Evolutionary conservation across 2,797 vertebrate genomes (phyloP), one percentile per base, ranked within the genome.

Genomic region (Thalassophryne amazonica): DNA sequence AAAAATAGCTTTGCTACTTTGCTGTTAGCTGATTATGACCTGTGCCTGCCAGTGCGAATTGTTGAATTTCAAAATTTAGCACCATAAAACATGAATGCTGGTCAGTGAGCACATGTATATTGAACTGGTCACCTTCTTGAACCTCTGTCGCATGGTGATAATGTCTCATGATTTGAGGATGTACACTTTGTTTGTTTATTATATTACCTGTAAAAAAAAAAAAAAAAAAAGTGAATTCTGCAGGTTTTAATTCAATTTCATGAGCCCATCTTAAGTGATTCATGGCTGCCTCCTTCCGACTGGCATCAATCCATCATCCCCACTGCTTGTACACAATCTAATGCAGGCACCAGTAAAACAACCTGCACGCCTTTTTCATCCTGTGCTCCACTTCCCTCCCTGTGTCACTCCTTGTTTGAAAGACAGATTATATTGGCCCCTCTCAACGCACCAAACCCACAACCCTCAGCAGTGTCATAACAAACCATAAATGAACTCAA

Each of bases 351-450:
- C 60, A 42, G 70, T 76, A 59, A 69, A 56, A 32, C 66, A 33
- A 52, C 45, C 70, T 39, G 64, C 67, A 50, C 78, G 81, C 69
- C 67, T 70, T 71, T 53, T 36, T 29, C 29, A 50, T 48, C 59
- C 61, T 37, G 35, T 33, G 63, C 47, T 38, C 48, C 32, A 12
- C 53, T 34, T 56, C 49, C 31, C 47, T 57, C 45, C 59, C 31
- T 12, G 10, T 67, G 87, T 84, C 84, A 78, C 25, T 73, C 49
- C 69, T 76, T 60, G 69, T 88, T 83, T 76, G 67, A 83, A 77
- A 86, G 88, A 90, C 77, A 53, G 86, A 89, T 88, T 86, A 74
- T 87, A 83, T 80, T 73, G 79, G 60, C 61, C 55, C 60, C 76
- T 68, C 63, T 75, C 64, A 72, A 62, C 62, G 57, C 64, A 66